Evolutionary conservation across 2,888 invertebrate species (phyloP), one percentile per base, ranked within the genome.

Genomic region (Athetis lepigone): DNA sequence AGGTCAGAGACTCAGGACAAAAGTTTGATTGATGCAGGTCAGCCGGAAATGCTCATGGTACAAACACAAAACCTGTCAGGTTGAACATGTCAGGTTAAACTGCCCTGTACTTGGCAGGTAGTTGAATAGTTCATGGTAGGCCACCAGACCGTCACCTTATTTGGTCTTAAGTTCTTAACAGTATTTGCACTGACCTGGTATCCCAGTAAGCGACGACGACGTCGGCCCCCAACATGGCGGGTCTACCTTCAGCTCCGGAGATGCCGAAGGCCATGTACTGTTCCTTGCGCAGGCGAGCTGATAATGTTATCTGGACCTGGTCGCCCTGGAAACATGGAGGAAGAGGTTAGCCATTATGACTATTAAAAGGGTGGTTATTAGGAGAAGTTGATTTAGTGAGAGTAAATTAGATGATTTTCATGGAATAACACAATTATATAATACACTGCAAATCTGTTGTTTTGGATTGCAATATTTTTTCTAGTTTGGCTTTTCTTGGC

Each of bases 251-350:
- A 39, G 96, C 96, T 0, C 98, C 98, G 1, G 98, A 98, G 39
- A 98, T 91, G 0, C 98, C 98, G 77, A 98, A 98, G 0, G 98
- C 97, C 95, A 98, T 97, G 90, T 98, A 98, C 86, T 98, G 97
- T 84, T 98, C 97, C 80, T 97, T 97, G 25, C 96, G 95, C 33
- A 98, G 97, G 33, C 97, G 95, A 0, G 97, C 98, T 2, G 97
- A 96, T 43, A 98, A 88, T 33, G 97, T 97, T 55, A 98, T 96
- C 85, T 97, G 97, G 2, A 98, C 96, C 64, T 96, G 96, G 52
- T 87, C 95, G 61, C 90, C 95, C 95, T 95, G 88, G 2, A 85
- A 85, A 23, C 18, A 52, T 18, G 21, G 29, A 16, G 4, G 11
- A 18, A 0, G 1, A 1, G 5, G 11, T 56, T 42, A 37, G 40